Evolutionary conservation across 2,888 invertebrate genomes (phyloP), one percentile per base, ranked within the genome.

Genomic region (Elmis aenea): DNA sequence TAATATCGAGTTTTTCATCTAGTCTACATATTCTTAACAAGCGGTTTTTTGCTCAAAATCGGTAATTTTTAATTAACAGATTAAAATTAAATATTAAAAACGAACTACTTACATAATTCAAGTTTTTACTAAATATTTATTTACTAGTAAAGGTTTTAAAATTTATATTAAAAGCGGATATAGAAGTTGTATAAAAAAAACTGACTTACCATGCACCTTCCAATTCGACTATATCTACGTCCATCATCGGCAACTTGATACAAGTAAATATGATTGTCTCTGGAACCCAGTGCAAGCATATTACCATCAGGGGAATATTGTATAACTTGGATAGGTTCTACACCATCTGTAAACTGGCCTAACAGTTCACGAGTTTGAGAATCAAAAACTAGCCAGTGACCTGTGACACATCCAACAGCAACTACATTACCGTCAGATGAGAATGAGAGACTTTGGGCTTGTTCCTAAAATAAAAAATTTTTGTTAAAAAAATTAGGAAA

Each of bases 191-290:
- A 9, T 3, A 27, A 38, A 35, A 28, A 2, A 21, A 27, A 24
- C 30, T 38, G 33, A 67, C 81, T 79, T 67, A 92, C 92, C 70
- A 83, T 74, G 65, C 93, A 93, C 59, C 86, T 79, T 22, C 92
- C 92, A 44, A 89, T 76, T 42, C 89, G 75, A 46, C 80, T 80
- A 68, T 85, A 91, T 51, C 86, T 77, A 24, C 54, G 52, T n/a
- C 81, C 82, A 52, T 75, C 76, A 40, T 86, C 86, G 31, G 79
- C 77, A 2, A 86, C 84, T 66, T 89, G 83, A 71, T 93, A 92
- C 45, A 94, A 74, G 68, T 93, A 94, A 58, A 94, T 83, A 63
- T 81, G 80, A 74, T 90, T 91, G 68, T 94, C 93, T 6, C 90
- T 73, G 0, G 90, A 92, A 3, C 92, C 93, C 30, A 92, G 67